Percentiles rank a stretch among this genome's conserved stretches.
Conservation (phyloP, 2,113 vertebrate species). For the Nematolebias whitei region DNA sequence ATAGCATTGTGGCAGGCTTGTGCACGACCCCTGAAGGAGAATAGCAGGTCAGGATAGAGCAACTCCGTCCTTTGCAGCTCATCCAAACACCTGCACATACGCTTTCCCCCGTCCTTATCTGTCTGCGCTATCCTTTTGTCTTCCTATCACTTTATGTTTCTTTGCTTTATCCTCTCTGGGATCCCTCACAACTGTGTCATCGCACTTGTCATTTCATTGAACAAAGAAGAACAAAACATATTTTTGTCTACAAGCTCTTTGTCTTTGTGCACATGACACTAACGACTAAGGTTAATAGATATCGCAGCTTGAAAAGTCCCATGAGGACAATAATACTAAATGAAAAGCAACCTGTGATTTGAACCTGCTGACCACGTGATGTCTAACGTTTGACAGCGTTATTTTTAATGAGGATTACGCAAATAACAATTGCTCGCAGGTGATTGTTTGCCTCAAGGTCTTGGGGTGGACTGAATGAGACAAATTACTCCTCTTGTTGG, state of each 20-base stretch:
- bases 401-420: slow-evolving; percentile 48
- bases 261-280: slow-evolving; percentile 17
- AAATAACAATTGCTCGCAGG: slow-evolving; percentile 33
- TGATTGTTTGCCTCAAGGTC: slow-evolving; percentile 42
- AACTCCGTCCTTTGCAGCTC: slow-evolving; percentile 7
- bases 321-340: slow-evolving; percentile 41
- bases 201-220: slow-evolving; percentile 39
- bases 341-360: slow-evolving; percentile 46
- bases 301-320: slow-evolving; percentile 49
- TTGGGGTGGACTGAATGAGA: slow-evolving; percentile 19
- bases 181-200: slow-evolving; percentile 22
- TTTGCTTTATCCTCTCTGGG: slow-evolving; percentile 13
- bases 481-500: slow-evolving; percentile 38
- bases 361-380: slow-evolving; percentile 35
- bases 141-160: slow-evolving; percentile 19
- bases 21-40: slow-evolving; percentile 69
- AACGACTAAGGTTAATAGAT: slow-evolving; percentile 60
- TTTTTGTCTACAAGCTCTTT: slow-evolving; percentile 10
- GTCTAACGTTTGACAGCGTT: slow-evolving; percentile 58
- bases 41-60: slow-evolving; percentile 55
- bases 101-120: neutral
- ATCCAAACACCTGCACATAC: slow-evolving; percentile 8
- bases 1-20: slow-evolving; percentile 69
- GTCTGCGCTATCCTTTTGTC: neutral
- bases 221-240: slow-evolving; percentile 25